These are phyloP conservation scores for Enchytraeus crypticus DNA, from an alignment of 2,888 invertebrate genomes.

Conservation along the genomic window DNA sequence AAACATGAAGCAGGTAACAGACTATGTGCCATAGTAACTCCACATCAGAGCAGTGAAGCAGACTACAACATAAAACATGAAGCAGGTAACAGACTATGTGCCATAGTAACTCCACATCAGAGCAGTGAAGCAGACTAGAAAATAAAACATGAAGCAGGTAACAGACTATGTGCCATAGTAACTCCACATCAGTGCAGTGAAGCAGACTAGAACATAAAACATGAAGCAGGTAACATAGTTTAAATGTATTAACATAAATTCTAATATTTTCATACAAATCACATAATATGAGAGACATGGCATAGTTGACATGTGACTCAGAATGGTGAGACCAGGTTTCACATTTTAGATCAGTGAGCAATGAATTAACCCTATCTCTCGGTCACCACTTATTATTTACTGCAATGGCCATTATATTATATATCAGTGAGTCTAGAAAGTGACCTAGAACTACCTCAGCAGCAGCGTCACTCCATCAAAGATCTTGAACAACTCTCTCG, in stretches of 20 bases:
- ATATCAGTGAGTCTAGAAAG: too few species aligned
- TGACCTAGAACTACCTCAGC: too few species aligned
- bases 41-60: background rate
- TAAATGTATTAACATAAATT: too few species aligned
- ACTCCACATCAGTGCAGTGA: background rate
- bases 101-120: background rate
- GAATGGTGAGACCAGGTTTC: too few species aligned
- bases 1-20: background rate
- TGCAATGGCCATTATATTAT: too few species aligned
- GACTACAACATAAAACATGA: background rate
- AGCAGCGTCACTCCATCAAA: slow-evolving; percentile 46
- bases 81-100: background rate
- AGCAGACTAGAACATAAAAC: background rate
- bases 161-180: background rate
- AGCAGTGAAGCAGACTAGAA: background rate
- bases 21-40: background rate
- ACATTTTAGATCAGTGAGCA: too few species aligned
- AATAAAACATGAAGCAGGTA: background rate
- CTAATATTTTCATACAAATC: too few species aligned
- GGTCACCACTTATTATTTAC: too few species aligned
- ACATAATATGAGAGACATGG: too few species aligned
- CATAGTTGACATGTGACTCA: too few species aligned
- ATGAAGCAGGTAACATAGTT: too few species aligned
- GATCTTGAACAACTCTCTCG: slow-evolving; percentile 38
- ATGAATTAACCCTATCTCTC: too few species aligned